Base-by-base conservation (phyloP, 2,113 vertebrate species). In the Chaenocephalus aceratus region DNA sequence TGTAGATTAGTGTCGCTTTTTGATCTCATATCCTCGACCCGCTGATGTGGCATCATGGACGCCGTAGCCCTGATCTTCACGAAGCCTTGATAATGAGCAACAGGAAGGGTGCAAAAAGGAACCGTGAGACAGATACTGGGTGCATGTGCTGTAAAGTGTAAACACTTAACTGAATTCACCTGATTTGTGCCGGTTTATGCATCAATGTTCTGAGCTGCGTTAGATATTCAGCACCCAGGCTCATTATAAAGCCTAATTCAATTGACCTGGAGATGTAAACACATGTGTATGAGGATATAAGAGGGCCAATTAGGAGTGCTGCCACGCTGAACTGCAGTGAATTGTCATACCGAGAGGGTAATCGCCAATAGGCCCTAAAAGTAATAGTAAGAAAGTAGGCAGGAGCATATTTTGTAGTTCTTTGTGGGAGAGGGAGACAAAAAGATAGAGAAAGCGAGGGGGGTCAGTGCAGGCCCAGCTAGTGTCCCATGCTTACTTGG, bases 401-500 rank as follows among this genome's bases (percentile, higher is more conserved):
- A 75, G 75, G 18, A 73, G 58, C 63, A 26, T 63, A 45, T 84
- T 46, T 72, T 77, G 72, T 76, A 72, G 86, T 86, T 84, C 59
- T 36, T 57, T 80, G 71, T 86, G 52, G 48, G 67, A 74, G 56
- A 75, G 45, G 56, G 56, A 54, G 56, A 85, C 58, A 84, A 72
- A 87, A 80, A 61, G 52, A 77, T 46, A 64, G 77, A 60, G 48
- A 57, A 60, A 61, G 46, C 62, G 69, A 51, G 26, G 13, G 83
- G 65, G 87, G 77, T 79, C 64, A 75, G 68, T 21, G 52, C 57
- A 60, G 81, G 53, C 83, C 71, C 85, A 77, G 87, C 85, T 85
- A 90, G 89, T 93, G 92, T 91, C 86, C 89, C 90, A 92, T 91
- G 92, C 90, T 92, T 92, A 92, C 91, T 94, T 92, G 89, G 85